Percentiles rank a stretch among this genome's conserved stretches.
These are phyloP conservation scores for Cyanoliseus patagonus DNA, from an alignment of 2,113 vertebrate genomes.

Conservation along the genomic window DNA sequence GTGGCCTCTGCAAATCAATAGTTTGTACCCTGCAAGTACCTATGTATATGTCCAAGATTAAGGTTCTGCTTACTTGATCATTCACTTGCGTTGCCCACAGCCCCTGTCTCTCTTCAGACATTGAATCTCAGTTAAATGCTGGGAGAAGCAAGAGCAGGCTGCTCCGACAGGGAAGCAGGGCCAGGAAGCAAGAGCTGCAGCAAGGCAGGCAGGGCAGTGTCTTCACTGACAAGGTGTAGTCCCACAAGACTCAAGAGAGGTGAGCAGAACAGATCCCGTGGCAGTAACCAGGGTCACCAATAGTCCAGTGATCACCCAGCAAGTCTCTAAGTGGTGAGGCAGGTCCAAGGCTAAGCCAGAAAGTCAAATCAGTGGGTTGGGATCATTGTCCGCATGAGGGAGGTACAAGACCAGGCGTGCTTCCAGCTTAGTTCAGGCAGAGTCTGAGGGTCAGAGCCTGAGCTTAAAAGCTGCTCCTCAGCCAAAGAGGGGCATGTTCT, in stretches of 20 bases:
- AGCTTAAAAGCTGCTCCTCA: neutral
- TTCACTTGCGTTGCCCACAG: neutral
- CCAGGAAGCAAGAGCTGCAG: neutral
- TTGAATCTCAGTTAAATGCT: neutral
- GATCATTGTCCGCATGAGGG: neutral
- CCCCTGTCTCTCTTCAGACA: neutral
- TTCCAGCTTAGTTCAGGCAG: neutral
- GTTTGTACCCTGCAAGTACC: neutral
- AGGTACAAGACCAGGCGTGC: neutral
- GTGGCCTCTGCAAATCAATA: neutral
- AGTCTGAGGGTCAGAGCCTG: neutral
- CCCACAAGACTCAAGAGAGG: neutral
- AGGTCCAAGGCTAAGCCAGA: neutral
- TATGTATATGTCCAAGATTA: neutral
- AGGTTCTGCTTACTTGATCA: neutral
- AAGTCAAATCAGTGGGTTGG: neutral
- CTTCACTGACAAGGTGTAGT: neutral
- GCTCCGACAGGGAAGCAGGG: neutral
- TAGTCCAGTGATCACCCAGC: neutral
- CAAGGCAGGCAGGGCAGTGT: neutral
- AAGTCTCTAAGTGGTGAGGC: neutral
- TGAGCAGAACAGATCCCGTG: neutral
- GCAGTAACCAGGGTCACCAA: neutral
- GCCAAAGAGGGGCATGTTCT: neutral
- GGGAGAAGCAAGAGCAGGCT: neutral